Base-by-base conservation (phyloP, 2,888 invertebrate species). In the Ptychoptera albimana region DNA sequence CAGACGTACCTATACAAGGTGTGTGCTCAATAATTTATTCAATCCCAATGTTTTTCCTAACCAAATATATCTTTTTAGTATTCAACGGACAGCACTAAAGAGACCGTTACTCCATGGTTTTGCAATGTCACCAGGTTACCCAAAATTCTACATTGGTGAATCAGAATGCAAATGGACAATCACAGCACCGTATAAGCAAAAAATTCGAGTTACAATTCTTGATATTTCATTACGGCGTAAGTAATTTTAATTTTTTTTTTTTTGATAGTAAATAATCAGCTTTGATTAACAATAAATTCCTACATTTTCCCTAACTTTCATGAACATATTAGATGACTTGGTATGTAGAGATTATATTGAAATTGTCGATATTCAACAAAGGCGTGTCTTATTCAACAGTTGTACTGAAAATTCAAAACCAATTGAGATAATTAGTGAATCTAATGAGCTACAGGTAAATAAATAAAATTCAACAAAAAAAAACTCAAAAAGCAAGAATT, bases 171-270 rank as follows among this genome's bases (percentile, higher is more conserved):
- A 72, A 35, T 83, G 82, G 82, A 70, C 68, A 47, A 69, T 84
- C 45, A 64, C 63, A 38, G 76, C 75, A 2, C 65, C 74, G 39
- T 68, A 70, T 0, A 75, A 76, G 46, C 80, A 82, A 57, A 69
- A 67, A 53, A 71, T 84, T 44, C 67, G 73, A 50, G 59, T 83
- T 42, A 75, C 75, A 1, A 62, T 84, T 31, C 64, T 82, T 52
- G 83, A 84, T 60, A 70, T 83, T 49, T 75, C 80, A 48, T 69
- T 83, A 53, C 72, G 79, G 58, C 74, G 82, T 81, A 63, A 72
- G 72, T 66, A 44, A 15, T 9, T 34, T 44, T 29, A n/a, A 11
- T 2, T 39, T 32, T 11, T 32, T 32, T 32, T 9, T 32, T 8
- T 32, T 11, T 32, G n/a, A 32, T 8, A 23, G n/a, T 13, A 30